Base-by-base conservation (phyloP, 2,113 vertebrate genomes). In the Lipophrys pholis region DNA sequence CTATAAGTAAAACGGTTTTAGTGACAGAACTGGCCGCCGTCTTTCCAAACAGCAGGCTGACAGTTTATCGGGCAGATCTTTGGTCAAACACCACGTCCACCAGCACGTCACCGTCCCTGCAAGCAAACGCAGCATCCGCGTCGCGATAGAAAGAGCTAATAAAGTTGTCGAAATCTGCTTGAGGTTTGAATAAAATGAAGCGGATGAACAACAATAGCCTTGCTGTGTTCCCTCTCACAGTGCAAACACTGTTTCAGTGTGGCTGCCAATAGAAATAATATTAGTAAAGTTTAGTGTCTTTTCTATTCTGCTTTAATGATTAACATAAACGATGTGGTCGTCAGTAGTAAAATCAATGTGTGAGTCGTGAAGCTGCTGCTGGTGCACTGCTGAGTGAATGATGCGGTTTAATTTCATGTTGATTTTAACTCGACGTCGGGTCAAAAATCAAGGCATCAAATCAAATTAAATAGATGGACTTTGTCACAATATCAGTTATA, bases 401-500 rank as follows among this genome's bases (percentile, higher is more conserved):
- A 56, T 51, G 48, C 50, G 57, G 56, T 35, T 69, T 74, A 64
- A 78, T 21, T 10, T 55, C 11, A 11, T 50, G 40, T 82, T 50
- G 48, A 59, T 39, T 38, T 75, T 12, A 83, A 76, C 59, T 58
- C 58, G 76, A 83, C 69, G 57, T 17, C 66, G 65, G 63, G 52
- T 81, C 46, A 56, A 79, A 80, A 83, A 85, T 51, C 74, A 86
- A 85, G 71, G 67, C 77, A 76, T 87, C 80, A 87, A 91, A 90
- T 87, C 50, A 90, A 83, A 80, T 81, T 63, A 83, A 90, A 85
- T 65, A 86, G 74, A 85, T 85, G 88, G 84, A 88, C 64, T 74
- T 69, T 77, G 74, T 83, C 86, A 90, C 86, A 89, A 82, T 88
- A 90, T 90, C 67, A 91, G 83, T 91, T 94, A 94, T 89, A 95